Percentiles rank a stretch among this genome's conserved stretches.
Evolutionary conservation across 2,888 invertebrate species (phyloP).

Genomic region (Athrips mouffetella): DNA sequence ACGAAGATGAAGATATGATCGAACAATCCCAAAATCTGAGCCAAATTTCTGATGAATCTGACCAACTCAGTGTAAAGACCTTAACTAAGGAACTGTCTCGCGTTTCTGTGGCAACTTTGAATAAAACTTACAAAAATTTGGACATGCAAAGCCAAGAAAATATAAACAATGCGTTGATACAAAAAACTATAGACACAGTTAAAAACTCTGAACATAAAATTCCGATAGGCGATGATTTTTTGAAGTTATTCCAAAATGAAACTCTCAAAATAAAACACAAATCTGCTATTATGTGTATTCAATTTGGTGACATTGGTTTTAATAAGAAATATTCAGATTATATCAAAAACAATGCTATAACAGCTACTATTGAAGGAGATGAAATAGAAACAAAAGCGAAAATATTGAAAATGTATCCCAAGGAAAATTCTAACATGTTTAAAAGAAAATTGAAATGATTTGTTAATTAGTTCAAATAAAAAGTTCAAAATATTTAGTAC

Average conservation of each 20-base stretch:
- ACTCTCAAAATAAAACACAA: slow-evolving; percentile 20
- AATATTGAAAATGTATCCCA: slow-evolving; percentile 47
- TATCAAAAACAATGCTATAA: slow-evolving; percentile 29
- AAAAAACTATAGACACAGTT: background rate
- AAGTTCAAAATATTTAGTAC: no score
- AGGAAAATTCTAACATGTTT: slow-evolving; percentile 41
- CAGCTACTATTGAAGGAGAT: slow-evolving; percentile 27
- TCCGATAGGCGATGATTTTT: slow-evolving; percentile 39
- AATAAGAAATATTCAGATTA: slow-evolving; percentile 49
- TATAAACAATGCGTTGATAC: no score
- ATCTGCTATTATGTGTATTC: slow-evolving; percentile 41
- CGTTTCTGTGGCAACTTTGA: slow-evolving; percentile 45
- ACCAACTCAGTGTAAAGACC: slow-evolving; percentile 20
- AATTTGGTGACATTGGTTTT: slow-evolving; percentile 58
- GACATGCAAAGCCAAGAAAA: slow-evolving; percentile 51
- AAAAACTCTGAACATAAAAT: slow-evolving; percentile 31
- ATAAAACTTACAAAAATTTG: slow-evolving; percentile 55
- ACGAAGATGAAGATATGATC: slow-evolving; percentile 37
- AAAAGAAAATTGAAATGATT: slow-evolving; percentile 16
- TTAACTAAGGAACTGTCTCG: slow-evolving; percentile 37
- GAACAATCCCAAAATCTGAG: slow-evolving; percentile 23
- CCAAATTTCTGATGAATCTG: slow-evolving; percentile 26
- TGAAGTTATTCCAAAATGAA: slow-evolving; percentile 39
- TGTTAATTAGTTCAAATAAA: no score
- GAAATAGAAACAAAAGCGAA: slow-evolving; percentile 30